Conservation (phyloP, 2,797 vertebrate species). For the Trichosurus vulpecula region DNA sequence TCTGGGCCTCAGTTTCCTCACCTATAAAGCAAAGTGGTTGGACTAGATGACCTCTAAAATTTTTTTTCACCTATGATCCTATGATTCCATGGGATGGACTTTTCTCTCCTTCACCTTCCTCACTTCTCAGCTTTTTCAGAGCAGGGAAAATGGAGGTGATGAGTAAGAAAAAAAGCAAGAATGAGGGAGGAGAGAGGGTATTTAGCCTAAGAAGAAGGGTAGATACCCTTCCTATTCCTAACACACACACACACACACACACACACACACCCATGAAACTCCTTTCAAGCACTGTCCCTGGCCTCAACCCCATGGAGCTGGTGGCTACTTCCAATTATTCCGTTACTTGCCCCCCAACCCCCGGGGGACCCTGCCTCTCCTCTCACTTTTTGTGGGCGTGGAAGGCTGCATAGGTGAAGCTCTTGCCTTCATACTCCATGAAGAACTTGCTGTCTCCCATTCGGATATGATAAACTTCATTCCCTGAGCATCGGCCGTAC, state of each 20-base stretch:
- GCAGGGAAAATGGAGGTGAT: neutral
- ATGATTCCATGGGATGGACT: neutral
- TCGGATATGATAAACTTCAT: constrained; percentile 91
- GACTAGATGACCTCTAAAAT: neutral
- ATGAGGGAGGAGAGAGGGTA: neutral
- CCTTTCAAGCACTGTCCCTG: neutral
- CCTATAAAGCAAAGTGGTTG: neutral
- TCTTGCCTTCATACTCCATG: constrained; percentile 90
- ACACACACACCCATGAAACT: neutral
- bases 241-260: too few relatives aligned
- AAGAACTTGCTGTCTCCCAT: constrained; percentile 92
- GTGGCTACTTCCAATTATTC: neutral
- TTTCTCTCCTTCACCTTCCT: neutral
- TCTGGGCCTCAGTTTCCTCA: neutral
- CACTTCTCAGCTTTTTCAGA: neutral
- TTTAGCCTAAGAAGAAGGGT: neutral
- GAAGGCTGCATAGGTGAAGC: constrained; percentile 91
- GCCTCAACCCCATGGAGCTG: rapidly evolving
- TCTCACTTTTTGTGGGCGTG: constrained; percentile 90
- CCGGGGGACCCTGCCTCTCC: rapidly evolving
- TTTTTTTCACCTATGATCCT: neutral
- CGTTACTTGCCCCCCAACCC: neutral
- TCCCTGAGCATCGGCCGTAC: constrained; percentile 91
- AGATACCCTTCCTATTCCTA: neutral
- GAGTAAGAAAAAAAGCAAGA: neutral